Evolutionary conservation across 1,140 invertebrate species (phyloP).

Genomic region (Neodiprion pinetum): DNA sequence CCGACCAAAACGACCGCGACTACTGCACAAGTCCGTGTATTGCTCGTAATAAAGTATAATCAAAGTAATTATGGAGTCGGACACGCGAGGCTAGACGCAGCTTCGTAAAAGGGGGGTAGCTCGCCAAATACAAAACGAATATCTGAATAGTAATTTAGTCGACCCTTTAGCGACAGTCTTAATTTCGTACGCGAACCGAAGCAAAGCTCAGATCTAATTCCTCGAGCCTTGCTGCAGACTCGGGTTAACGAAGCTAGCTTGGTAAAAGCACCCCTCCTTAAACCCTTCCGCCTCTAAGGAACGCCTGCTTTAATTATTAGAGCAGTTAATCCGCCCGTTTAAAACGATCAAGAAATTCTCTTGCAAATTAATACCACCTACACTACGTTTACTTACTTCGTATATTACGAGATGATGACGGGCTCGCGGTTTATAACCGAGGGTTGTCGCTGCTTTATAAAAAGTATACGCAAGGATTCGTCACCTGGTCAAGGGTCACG

Average conservation of each 20-base stretch:
- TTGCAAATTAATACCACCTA: not conserved
- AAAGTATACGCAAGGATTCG: too few relatives aligned
- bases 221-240: not conserved
- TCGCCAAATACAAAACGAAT: not conserved
- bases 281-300: not conserved
- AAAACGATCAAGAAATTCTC: slow-evolving; percentile 3
- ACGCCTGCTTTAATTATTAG: slow-evolving; percentile 3
- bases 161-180: not conserved
- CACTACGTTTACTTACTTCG: not conserved
- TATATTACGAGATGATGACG: not conserved
- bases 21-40: too few relatives aligned
- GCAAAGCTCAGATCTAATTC: slow-evolving; percentile 4
- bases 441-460: too few relatives aligned
- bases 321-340: slow-evolving; percentile 4
- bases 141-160: not conserved
- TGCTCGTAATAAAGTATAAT: too few relatives aligned
- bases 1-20: too few relatives aligned
- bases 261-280: not conserved
- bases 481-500: too few relatives aligned
- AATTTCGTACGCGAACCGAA: not conserved
- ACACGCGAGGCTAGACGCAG: not conserved
- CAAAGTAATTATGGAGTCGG: too few relatives aligned
- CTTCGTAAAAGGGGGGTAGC: not conserved
- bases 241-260: slow-evolving; percentile 1
- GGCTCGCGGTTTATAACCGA: not conserved